Evolutionary conservation across 1,140 invertebrate genomes (phyloP).

Genomic region (Choristoneura fumiferana): DNA sequence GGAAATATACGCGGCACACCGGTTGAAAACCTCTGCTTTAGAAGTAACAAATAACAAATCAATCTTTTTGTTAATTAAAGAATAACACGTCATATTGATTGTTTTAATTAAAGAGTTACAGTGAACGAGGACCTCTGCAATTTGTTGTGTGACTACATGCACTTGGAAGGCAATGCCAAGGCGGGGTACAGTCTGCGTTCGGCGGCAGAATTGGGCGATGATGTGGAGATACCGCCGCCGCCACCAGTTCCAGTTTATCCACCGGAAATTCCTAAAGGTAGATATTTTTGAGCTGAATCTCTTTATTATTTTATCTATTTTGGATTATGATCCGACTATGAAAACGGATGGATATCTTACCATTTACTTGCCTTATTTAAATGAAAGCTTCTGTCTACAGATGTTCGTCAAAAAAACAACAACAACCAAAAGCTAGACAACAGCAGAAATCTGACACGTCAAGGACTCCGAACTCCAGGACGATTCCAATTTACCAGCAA

Average conservation of each 20-base stretch:
- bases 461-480: slow-evolving; percentile 28
- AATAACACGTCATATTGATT: slow-evolving; percentile 31
- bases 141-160: slow-evolving; percentile 45
- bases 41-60: too few relatives aligned
- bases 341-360: too few relatives aligned
- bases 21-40: too few relatives aligned
- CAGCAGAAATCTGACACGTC: too few relatives aligned
- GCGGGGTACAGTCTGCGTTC: slow-evolving; percentile 41
- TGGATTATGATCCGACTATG: too few relatives aligned
- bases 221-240: slow-evolving; percentile 48
- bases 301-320: too few relatives aligned
- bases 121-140: slow-evolving; percentile 55
- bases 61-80: too few relatives aligned
- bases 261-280: slow-evolving; percentile 58
- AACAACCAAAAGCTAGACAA: slow-evolving; percentile 23
- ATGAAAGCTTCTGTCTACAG: not conserved
- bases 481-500: slow-evolving; percentile 35
- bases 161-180: slow-evolving; percentile 44
- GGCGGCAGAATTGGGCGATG: slow-evolving; percentile 41
- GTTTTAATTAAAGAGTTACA: slow-evolving; percentile 31
- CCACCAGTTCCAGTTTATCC: slow-evolving; percentile 50
- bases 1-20: too few relatives aligned
- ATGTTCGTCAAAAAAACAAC: slow-evolving; percentile 35
- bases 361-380: not conserved
- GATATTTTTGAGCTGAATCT: too few relatives aligned